Evolutionary conservation across 2,888 invertebrate species (phyloP).

Genomic region (Cecidostiba fungosa): DNA sequence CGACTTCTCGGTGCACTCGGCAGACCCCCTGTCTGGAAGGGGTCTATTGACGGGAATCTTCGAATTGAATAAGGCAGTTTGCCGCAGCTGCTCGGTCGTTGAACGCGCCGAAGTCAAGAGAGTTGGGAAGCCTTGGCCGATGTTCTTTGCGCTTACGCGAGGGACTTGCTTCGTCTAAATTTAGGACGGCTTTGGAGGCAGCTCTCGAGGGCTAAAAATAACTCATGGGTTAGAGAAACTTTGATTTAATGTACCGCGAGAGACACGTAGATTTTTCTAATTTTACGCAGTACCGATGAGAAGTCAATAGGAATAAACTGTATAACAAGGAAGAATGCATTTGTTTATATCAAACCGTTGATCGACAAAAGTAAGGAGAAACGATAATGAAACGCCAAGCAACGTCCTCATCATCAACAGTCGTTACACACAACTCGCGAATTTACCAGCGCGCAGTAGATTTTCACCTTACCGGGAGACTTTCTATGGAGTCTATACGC

Average conservation of each 20-base stretch:
- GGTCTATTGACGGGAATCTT: neutral
- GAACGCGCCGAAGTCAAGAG: neutral
- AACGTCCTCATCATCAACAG: neutral
- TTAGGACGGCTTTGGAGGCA: neutral
- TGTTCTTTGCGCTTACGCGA: neutral
- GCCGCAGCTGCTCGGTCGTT: neutral
- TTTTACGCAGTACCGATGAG: neutral
- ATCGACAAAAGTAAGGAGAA: neutral
- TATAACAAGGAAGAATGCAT: neutral
- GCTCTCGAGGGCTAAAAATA: neutral
- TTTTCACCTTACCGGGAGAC: constrained; percentile 17
- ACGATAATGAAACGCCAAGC: neutral
- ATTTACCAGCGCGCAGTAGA: neutral
- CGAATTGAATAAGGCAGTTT: neutral
- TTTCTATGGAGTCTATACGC: neutral
- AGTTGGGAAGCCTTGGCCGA: neutral
- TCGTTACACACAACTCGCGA: neutral
- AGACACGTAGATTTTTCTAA: neutral
- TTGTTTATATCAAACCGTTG: too few species aligned
- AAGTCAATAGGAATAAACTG: too few species aligned
- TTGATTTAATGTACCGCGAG: neutral
- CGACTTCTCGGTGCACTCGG: neutral
- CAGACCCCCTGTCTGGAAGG: neutral
- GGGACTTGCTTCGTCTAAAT: neutral
- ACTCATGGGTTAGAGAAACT: neutral